A percentile compares a stretch with the other conserved stretches of the same genome.
Conservation (phyloP, 92 coral and sea anemone genomes). For the Zoanthus sansibaricus region DNA sequence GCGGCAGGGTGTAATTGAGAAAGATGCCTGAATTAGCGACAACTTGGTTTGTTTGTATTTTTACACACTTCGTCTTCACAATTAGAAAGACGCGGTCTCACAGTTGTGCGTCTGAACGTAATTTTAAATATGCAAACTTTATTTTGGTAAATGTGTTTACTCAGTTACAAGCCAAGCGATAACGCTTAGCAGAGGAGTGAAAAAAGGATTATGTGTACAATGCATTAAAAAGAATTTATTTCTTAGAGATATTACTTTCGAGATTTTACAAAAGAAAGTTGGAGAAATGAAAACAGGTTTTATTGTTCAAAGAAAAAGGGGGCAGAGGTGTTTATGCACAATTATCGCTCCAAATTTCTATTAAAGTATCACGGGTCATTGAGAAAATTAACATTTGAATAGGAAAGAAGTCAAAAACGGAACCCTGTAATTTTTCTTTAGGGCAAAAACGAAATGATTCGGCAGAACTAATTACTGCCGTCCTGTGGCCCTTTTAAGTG, state of each 20-base stretch:
- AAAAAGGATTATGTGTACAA: conserved; percentile 31
- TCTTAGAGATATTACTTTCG: conserved; percentile 29
- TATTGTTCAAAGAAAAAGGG: conserved; percentile 37
- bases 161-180: conserved; percentile 5
- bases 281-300: conserved; percentile 44
- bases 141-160: conserved; percentile 5
- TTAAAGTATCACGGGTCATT: conserved; percentile 54
- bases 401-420: conserved; percentile 20
- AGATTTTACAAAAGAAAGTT: conserved; percentile 35
- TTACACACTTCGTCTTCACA: conserved; percentile 39
- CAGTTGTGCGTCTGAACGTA: conserved; percentile 44
- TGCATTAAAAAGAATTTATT: conserved; percentile 23
- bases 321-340: conserved; percentile 83
- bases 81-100: conserved; percentile 24
- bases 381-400: conserved; percentile 39
- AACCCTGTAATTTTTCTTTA: conserved; percentile 42
- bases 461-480: conserved; percentile 27
- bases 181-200: not conserved
- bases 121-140: conserved; percentile 43
- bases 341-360: conserved; percentile 73
- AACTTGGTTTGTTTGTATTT: conserved; percentile 39
- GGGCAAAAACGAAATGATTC: conserved; percentile 21
- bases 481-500: not conserved
- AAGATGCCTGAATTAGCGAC: conserved; percentile 28
- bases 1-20: conserved; percentile 68